These are phyloP conservation scores for Cacatua alba DNA, from an alignment of 2,113 vertebrate genomes.

Conservation along the genomic window DNA sequence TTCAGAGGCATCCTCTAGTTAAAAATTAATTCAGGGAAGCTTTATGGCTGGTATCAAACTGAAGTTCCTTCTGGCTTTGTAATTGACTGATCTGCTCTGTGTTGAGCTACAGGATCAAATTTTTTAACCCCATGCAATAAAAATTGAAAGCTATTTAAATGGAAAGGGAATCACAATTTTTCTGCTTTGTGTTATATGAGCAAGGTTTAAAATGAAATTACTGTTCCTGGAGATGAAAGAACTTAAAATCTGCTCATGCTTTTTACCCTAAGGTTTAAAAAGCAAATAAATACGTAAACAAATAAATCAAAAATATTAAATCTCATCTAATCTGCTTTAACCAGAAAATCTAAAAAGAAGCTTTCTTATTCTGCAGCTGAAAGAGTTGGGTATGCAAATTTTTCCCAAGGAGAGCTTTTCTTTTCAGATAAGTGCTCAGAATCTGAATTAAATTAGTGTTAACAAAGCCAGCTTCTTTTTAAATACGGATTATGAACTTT, in stretches of 20 bases:
- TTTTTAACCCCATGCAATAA: neutral
- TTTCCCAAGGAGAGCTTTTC: neutral
- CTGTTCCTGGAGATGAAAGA: constrained; percentile 46
- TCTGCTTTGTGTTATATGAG: constrained; percentile 24
- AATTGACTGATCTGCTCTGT: neutral
- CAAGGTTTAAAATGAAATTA: constrained; percentile 38
- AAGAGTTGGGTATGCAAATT: rapidly evolving
- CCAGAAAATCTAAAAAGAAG: constrained; percentile 6
- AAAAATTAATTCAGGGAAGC: neutral
- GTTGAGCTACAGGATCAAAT: neutral
- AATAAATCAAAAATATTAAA: constrained; percentile 67
- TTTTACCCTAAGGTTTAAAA: constrained; percentile 61
- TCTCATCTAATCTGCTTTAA: constrained; percentile 55
- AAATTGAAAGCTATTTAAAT: neutral
- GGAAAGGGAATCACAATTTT: neutral
- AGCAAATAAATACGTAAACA: constrained; percentile 58
- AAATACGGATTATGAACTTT: neutral
- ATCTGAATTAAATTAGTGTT: neutral
- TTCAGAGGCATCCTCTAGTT: neutral
- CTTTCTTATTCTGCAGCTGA: constrained; percentile 11
- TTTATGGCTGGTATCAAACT: neutral
- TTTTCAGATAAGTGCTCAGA: neutral
- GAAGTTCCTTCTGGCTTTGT: neutral
- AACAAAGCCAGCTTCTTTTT: neutral
- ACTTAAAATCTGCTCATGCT: constrained; percentile 7